Percentiles rank a stretch among this genome's conserved stretches.
Conservation (phyloP, 2,113 vertebrate genomes). For the Paramisgurnus dabryanus region DNA sequence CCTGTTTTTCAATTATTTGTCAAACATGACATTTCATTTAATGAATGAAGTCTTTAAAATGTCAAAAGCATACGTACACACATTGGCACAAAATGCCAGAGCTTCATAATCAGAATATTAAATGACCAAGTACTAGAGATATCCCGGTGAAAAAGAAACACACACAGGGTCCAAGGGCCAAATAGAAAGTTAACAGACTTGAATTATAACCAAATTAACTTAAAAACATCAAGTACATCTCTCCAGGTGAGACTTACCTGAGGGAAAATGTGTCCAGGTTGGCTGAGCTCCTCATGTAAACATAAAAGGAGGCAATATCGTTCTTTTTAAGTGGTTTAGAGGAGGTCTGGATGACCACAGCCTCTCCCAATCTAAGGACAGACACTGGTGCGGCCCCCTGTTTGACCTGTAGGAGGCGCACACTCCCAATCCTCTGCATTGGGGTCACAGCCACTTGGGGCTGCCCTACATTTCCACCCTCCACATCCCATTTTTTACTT, state of each 20-base stretch:
- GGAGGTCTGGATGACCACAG: constrained; percentile 78
- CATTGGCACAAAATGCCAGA: neutral
- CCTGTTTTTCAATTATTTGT: constrained; percentile 32
- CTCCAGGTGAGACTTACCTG: constrained; percentile 74
- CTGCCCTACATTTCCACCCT: constrained; percentile 61
- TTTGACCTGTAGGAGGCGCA: constrained; percentile 82
- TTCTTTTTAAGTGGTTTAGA: constrained; percentile 81
- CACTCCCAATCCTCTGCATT: constrained; percentile 88
- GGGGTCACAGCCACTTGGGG: constrained; percentile 75
- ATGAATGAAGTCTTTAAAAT: constrained; percentile 48
- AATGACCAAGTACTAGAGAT: neutral
- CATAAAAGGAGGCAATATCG: constrained; percentile 83
- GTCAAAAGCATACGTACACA: constrained; percentile 26
- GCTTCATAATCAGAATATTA: neutral
- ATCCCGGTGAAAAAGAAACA: neutral
- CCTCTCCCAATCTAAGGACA: constrained; percentile 82
- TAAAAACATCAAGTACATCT: neutral
- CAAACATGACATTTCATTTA: constrained; percentile 40
- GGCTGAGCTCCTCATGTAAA: constrained; percentile 81
- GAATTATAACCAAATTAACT: no score
- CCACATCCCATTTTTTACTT: constrained; percentile 17
- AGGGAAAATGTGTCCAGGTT: constrained; percentile 85
- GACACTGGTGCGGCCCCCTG: constrained; percentile 74
- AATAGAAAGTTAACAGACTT: neutral
- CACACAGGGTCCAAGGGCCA: neutral